A percentile compares a stretch with the other conserved stretches of the same genome.
phyloP scores from a whole-genome alignment of 2,888 invertebrate genomes.

The Punctoribates punctum region DNA sequence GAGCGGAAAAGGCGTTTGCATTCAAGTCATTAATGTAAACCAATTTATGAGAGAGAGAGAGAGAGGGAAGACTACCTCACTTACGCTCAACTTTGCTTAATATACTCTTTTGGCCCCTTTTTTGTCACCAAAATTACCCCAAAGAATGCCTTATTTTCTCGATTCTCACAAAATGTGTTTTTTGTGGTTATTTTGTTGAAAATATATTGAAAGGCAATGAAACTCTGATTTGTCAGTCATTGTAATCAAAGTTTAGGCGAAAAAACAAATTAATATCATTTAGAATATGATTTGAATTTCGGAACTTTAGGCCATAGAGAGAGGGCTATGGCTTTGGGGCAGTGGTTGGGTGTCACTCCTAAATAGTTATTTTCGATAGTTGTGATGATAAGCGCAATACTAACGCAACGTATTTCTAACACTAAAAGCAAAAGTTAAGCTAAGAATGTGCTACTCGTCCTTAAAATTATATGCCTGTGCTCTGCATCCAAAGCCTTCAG shows the following conservation, averaged over 20 bases:
- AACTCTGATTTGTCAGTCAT: background rate
- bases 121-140: no score
- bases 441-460: constrained; percentile 30
- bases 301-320: background rate
- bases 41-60: background rate
- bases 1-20: constrained; percentile 31
- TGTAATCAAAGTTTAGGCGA: background rate
- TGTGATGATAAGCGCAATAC: background rate
- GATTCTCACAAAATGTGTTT: no score
- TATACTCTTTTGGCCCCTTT: background rate
- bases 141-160: no score
- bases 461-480: constrained; percentile 28
- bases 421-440: constrained; percentile 28
- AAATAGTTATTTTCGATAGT: constrained; percentile 1
- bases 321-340: background rate
- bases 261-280: background rate
- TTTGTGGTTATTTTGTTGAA: no score
- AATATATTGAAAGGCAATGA: background rate
- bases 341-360: constrained; percentile 20
- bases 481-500: background rate
- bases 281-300: background rate
- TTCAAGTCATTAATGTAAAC: constrained; percentile 4
- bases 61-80: background rate
- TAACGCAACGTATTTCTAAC: background rate
- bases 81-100: background rate